phyloP scores from a whole-genome alignment of 2,113 vertebrate genomes.

The Prunella himalayana region DNA sequence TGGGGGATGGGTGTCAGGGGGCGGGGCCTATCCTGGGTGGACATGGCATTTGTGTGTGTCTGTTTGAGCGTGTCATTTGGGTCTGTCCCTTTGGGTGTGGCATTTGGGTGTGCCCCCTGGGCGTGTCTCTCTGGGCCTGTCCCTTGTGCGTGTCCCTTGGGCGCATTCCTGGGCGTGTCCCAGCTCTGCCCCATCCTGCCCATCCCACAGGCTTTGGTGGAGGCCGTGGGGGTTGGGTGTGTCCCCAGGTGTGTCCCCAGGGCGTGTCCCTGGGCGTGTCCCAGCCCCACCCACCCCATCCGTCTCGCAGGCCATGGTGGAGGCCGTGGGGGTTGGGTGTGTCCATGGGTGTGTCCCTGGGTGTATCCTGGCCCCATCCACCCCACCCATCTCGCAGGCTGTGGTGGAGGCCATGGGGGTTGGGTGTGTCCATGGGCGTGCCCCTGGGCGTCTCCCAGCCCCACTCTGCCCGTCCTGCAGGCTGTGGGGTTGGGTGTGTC shows the following conservation, averaged over 20 bases:
- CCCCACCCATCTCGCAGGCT: too few relatives aligned
- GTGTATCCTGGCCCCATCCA: too few relatives aligned
- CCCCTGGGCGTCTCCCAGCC: not conserved
- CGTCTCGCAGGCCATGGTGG: not conserved
- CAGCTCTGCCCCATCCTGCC: too few relatives aligned
- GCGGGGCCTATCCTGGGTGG: not conserved
- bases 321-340: not conserved
- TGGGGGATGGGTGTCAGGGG: not conserved
- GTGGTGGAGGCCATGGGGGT: too few relatives aligned
- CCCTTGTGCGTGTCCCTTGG: not conserved
- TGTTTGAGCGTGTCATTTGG: too few relatives aligned
- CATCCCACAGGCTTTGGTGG: too few relatives aligned
- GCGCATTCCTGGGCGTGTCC: not conserved
- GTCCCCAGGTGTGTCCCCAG: not conserved
- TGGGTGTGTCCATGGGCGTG: not conserved
- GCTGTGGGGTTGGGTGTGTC: not conserved
- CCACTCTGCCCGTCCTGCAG: too few relatives aligned
- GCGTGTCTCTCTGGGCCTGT: not conserved
- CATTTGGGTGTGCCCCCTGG: too few relatives aligned
- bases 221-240: not conserved
- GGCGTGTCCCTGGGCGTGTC: not conserved
- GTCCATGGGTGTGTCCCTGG: not conserved
- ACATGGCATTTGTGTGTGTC: too few relatives aligned
- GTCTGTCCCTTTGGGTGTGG: too few relatives aligned
- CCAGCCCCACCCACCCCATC: too few relatives aligned